phyloP scores from a whole-genome alignment of 2,113 vertebrate species.

The Condylura cristata region DNA sequence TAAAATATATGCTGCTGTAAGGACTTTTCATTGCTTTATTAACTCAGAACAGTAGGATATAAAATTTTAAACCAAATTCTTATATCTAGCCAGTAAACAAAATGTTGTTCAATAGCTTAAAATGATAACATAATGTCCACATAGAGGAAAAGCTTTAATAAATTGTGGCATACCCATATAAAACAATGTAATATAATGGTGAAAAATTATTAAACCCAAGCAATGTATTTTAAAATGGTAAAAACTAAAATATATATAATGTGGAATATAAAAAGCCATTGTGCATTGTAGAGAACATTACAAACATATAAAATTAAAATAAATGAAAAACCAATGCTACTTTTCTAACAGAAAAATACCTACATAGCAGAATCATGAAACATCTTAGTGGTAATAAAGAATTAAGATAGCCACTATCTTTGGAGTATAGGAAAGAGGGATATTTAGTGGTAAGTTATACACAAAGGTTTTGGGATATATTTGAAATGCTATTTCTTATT shows the following conservation, averaged over 20 bases:
- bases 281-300: not conserved
- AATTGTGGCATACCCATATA: not conserved
- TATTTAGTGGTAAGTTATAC: not conserved
- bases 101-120: not conserved
- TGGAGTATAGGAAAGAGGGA: not conserved
- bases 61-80: constrained; percentile 58
- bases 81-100: not conserved
- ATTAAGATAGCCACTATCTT: not conserved
- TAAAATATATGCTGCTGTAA: constrained; percentile 56
- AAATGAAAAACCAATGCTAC: not conserved
- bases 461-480: not conserved
- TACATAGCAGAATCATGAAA: not conserved
- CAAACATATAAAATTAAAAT: not conserved
- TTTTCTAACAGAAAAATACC: not conserved
- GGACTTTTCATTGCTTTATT: constrained; percentile 36
- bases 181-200: not conserved
- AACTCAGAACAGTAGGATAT: constrained; percentile 30
- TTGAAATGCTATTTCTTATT: constrained; percentile 10
- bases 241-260: constrained; percentile 3
- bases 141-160: constrained; percentile 35
- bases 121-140: constrained; percentile 24
- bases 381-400: not conserved
- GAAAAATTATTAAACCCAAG: not conserved
- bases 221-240: not conserved
- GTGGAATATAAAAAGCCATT: not conserved